Evolutionary conservation across 2,113 vertebrate species (phyloP).

Genomic region (Protobothrops mucrosquamatus): DNA sequence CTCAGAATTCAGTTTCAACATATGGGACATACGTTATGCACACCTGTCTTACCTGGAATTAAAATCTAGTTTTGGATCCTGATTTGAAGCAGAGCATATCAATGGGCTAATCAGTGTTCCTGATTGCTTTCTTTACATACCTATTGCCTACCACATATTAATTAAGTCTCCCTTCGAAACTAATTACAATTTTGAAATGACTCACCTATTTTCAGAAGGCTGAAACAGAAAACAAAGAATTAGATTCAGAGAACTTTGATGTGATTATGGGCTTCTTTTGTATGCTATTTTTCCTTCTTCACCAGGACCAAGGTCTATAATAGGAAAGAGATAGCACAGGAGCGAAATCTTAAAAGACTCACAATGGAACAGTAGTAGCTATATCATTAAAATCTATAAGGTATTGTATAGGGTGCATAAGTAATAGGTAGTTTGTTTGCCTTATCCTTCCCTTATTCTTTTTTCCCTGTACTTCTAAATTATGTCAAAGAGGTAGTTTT

Average conservation of each 20-base stretch:
- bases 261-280: neutral
- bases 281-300: neutral
- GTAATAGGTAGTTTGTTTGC: neutral
- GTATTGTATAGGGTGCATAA: neutral
- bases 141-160: conserved; percentile 6
- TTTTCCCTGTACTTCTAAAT: neutral
- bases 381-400: neutral
- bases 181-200: conserved; percentile 13
- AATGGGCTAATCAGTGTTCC: conserved; percentile 13
- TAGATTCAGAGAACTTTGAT: neutral
- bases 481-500: neutral
- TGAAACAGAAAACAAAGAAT: neutral
- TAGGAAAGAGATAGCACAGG: neutral
- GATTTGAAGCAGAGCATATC: neutral
- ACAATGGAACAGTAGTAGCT: neutral
- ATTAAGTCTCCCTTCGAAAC: conserved; percentile 16
- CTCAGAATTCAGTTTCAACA: neutral
- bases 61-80: neutral
- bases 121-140: conserved; percentile 17
- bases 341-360: neutral
- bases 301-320: neutral
- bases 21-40: neutral
- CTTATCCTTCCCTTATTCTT: neutral
- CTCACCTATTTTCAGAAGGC: conserved; percentile 3
- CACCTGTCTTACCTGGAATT: neutral